Percentiles rank a stretch among this genome's conserved stretches.
Conservation (phyloP, 1,140 invertebrate species). For the Trialeurodes vaporariorum region DNA sequence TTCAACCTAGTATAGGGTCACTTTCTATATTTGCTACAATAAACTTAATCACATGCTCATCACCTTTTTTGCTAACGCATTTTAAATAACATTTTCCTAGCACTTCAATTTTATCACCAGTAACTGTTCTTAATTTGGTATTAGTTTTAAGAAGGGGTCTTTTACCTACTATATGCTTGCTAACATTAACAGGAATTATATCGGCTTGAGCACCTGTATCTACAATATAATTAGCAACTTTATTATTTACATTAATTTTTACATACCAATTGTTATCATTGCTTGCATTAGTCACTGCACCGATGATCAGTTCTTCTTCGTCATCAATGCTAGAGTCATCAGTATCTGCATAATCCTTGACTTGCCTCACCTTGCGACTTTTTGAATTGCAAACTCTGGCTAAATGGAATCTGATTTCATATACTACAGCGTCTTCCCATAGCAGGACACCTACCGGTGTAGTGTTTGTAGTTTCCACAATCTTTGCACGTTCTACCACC, state of each 20-base stretch:
- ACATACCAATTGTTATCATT: background rate
- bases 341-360: background rate
- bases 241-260: constrained; percentile 3
- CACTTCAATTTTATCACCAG: background rate
- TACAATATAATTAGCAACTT: background rate
- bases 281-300: background rate
- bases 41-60: no score
- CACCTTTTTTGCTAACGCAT: no score
- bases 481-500: no score
- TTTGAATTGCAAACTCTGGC: background rate
- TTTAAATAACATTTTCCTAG: background rate
- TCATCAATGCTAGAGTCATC: background rate
- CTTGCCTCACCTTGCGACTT: background rate
- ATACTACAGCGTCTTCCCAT: background rate
- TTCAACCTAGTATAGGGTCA: constrained; percentile 17
- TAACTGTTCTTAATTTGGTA: background rate
- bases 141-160: background rate
- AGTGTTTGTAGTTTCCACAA: no score
- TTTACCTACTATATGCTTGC: background rate
- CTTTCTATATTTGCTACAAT: no score
- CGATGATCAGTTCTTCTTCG: background rate
- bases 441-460: no score
- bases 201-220: constrained; percentile 5
- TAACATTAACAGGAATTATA: background rate
- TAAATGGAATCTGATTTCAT: constrained; percentile 3